These are phyloP conservation scores for Camelus bactrianus DNA, from an alignment of 2,113 vertebrate genomes.

Conservation along the genomic window DNA sequence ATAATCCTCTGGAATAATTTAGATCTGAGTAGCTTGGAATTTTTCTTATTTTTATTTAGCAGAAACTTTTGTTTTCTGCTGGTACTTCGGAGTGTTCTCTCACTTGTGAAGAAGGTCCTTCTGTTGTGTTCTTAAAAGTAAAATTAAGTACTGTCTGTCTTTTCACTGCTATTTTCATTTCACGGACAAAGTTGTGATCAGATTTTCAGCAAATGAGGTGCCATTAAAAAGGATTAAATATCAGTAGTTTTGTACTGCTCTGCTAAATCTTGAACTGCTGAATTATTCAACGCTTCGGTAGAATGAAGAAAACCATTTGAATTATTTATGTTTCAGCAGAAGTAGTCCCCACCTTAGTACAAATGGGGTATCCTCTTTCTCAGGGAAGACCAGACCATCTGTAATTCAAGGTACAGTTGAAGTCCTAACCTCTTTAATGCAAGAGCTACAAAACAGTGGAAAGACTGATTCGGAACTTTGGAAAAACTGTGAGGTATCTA, in stretches of 20 bases:
- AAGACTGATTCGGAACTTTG: conserved; percentile 91
- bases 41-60: not conserved
- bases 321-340: conserved; percentile 84
- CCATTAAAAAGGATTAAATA: conserved; percentile 54
- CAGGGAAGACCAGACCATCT: conserved; percentile 90
- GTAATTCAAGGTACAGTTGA: conserved; percentile 90
- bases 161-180: conserved; percentile 48
- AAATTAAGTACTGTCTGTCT: conserved; percentile 35
- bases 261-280: conserved; percentile 60
- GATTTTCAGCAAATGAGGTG: conserved; percentile 39
- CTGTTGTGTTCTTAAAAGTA: conserved; percentile 25
- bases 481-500: conserved; percentile 94
- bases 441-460: conserved; percentile 91
- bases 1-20: not conserved
- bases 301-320: conserved; percentile 85
- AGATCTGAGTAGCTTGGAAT: not conserved
- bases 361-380: conserved; percentile 88
- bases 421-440: conserved; percentile 91
- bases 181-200: conserved; percentile 41
- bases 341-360: conserved; percentile 82
- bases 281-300: conserved; percentile 73
- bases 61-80: not conserved
- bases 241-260: conserved; percentile 22
- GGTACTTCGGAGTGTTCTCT: not conserved
- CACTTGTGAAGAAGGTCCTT: not conserved